Percentiles rank a stretch among this genome's conserved stretches.
These are phyloP conservation scores for Hemaris fuciformis DNA, from an alignment of 2,888 invertebrate species.

Conservation along the genomic window DNA sequence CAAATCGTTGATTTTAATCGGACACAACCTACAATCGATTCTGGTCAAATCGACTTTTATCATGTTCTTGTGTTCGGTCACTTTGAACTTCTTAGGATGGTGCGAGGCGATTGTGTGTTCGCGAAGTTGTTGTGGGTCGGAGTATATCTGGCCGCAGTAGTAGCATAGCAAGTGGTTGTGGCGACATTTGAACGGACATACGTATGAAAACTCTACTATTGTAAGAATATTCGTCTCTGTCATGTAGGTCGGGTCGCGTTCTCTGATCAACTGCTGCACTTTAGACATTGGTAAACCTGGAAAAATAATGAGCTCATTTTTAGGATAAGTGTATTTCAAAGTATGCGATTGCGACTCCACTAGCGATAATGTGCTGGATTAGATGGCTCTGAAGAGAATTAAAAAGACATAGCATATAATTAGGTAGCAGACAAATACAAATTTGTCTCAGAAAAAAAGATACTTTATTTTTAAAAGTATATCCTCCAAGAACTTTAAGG, in stretches of 20 bases:
- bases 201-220: constrained; percentile 63
- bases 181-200: constrained; percentile 68
- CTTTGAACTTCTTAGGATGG: constrained; percentile 63
- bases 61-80: constrained; percentile 67
- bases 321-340: too few species aligned
- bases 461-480: too few species aligned
- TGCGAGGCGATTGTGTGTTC: constrained; percentile 45
- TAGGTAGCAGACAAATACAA: too few species aligned
- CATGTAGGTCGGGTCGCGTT: constrained; percentile 64
- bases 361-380: too few species aligned
- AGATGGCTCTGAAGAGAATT: too few species aligned
- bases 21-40: constrained; percentile 66
- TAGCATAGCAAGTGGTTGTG: constrained; percentile 69
- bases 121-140: constrained; percentile 47
- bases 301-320: constrained; percentile 24
- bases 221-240: constrained; percentile 65
- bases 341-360: too few species aligned
- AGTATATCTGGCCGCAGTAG: constrained; percentile 59
- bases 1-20: constrained; percentile 44
- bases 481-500: too few species aligned
- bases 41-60: constrained; percentile 63
- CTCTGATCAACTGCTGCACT: constrained; percentile 63
- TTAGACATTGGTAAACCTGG: constrained; percentile 60
- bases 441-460: too few species aligned
- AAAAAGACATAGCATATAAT: too few species aligned